phyloP scores from a whole-genome alignment of 2,888 invertebrate species.

The Xestia ashworthii region DNA sequence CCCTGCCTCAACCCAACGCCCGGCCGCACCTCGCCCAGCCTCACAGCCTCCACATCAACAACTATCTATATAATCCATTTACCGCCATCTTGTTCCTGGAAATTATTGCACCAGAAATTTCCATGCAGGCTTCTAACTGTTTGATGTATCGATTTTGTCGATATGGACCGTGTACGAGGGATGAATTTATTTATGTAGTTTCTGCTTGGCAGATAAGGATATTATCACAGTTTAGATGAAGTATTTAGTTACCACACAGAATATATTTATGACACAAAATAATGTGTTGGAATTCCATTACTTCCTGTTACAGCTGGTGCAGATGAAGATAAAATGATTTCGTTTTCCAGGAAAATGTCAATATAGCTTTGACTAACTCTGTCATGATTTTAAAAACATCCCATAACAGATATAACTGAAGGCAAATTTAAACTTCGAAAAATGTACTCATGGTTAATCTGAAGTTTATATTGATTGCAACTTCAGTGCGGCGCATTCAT shows the following conservation, averaged over 20 bases:
- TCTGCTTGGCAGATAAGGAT: neutral
- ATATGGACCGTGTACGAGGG: constrained; percentile 1
- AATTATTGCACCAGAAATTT: constrained; percentile 60
- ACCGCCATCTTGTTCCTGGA: constrained; percentile 73
- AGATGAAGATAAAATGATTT: constrained; percentile 8
- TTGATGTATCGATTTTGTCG: constrained; percentile 26
- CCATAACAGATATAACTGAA: neutral
- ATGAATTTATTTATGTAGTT: neutral
- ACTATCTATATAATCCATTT: constrained; percentile 69
- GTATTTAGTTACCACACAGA: neutral
- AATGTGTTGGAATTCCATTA: constrained; percentile 29
- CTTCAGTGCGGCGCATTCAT: neutral
- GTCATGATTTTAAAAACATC: neutral
- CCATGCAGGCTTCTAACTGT: constrained; percentile 28
- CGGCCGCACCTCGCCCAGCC: constrained; percentile 60
- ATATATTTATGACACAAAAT: constrained; percentile 14
- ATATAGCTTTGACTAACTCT: neutral
- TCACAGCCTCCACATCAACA: constrained; percentile 60
- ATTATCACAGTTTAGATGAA: neutral
- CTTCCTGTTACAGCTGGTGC: constrained; percentile 32
- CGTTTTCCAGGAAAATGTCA: constrained; percentile 26
- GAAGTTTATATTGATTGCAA: neutral
- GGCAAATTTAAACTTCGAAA: neutral
- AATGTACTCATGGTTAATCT: neutral
- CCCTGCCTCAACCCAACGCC: constrained; percentile 61